Conservation (phyloP, 1,140 invertebrate genomes). For the Linepithema humile region DNA sequence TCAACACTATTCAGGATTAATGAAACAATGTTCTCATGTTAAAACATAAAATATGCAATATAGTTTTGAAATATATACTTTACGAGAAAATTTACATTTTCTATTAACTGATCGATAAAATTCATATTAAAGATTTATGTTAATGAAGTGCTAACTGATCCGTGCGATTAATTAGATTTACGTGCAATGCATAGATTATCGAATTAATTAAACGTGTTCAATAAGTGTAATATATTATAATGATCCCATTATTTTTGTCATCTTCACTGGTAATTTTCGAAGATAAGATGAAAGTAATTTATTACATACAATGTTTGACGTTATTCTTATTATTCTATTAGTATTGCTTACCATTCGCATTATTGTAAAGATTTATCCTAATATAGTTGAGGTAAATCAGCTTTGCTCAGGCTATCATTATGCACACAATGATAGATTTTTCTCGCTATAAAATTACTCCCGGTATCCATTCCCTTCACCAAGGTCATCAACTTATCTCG, state of each 20-base stretch:
- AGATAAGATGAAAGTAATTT: background rate
- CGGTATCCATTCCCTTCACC: slow-evolving; percentile 22
- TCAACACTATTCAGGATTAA: background rate
- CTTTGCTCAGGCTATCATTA: background rate
- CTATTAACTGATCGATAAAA: background rate
- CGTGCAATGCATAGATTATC: background rate
- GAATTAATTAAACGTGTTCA: background rate
- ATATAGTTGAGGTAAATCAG: slow-evolving; percentile 23
- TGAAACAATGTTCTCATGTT: background rate
- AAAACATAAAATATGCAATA: background rate
- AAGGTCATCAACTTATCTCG: slow-evolving; percentile 52
- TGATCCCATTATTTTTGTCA: too few species aligned
- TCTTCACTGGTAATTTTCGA: too few species aligned
- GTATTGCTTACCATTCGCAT: background rate
- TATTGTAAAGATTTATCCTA: background rate
- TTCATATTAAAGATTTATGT: background rate
- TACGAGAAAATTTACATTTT: background rate
- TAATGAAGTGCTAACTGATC: background rate
- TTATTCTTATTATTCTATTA: background rate
- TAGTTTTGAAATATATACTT: background rate
- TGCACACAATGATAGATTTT: background rate
- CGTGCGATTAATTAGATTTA: background rate
- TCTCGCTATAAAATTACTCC: slow-evolving; percentile 21
- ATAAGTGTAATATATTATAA: background rate
- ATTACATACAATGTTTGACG: background rate